These are phyloP conservation scores for Xenopus laevis DNA, from an alignment of 2,113 vertebrate species.

Conservation along the genomic window DNA sequence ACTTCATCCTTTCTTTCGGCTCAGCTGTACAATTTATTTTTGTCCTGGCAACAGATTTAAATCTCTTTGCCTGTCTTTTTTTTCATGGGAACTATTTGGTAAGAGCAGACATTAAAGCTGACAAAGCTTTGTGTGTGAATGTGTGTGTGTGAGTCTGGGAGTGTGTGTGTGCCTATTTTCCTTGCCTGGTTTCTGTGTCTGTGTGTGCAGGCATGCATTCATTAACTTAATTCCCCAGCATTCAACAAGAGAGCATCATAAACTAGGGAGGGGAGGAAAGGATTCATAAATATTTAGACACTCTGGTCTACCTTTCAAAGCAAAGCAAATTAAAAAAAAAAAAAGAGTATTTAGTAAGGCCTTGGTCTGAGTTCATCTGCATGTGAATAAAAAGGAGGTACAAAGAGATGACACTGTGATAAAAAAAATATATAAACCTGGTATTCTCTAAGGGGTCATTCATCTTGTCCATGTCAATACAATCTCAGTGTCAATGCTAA, in stretches of 20 bases:
- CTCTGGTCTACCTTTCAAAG: constrained; percentile 55
- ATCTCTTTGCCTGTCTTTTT: constrained; percentile 49
- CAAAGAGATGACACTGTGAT: constrained; percentile 73
- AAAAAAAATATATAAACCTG: constrained; percentile 65
- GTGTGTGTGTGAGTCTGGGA: constrained; percentile 49
- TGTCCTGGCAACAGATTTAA: constrained; percentile 66
- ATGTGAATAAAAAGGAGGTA: constrained; percentile 67
- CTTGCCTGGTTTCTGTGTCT: constrained; percentile 67
- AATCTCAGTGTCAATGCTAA: constrained; percentile 48
- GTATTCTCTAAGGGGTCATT: constrained; percentile 65
- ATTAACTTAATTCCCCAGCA: constrained; percentile 71
- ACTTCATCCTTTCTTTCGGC: constrained; percentile 59
- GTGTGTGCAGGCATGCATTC: constrained; percentile 80
- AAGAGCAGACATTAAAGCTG: constrained; percentile 56
- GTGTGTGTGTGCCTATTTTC: background rate
- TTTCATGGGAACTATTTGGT: constrained; percentile 67
- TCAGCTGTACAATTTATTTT: constrained; percentile 58
- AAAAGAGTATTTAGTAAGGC: constrained; percentile 60
- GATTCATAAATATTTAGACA: constrained; percentile 74
- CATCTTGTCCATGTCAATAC: constrained; percentile 62
- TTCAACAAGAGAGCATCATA: constrained; percentile 68
- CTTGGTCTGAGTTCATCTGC: constrained; percentile 66
- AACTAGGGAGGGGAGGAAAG: constrained; percentile 51
- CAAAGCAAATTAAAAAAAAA: constrained; percentile 38
- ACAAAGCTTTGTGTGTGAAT: constrained; percentile 58